Conservation (phyloP, 2,113 vertebrate species). For the Sardina pilchardus region DNA sequence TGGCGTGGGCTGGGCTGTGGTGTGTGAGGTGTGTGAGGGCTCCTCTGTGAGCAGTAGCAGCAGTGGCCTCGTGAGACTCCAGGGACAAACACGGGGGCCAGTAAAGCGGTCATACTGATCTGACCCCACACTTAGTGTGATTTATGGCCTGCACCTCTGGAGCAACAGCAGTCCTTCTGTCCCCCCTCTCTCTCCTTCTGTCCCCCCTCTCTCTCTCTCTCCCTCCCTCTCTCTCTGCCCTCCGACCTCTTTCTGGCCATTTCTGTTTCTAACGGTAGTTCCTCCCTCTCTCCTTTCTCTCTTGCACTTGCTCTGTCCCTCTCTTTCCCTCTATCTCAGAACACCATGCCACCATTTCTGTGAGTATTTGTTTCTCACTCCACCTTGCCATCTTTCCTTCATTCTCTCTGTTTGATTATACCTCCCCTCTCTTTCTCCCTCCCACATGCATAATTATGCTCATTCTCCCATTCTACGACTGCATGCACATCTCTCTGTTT, state of each 20-base stretch:
- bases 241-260: not conserved
- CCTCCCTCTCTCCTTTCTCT: not conserved
- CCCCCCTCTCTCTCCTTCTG: not conserved
- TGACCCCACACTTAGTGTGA: not conserved
- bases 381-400: no score
- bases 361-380: not conserved
- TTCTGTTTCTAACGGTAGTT: not conserved
- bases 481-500: not conserved
- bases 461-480: not conserved
- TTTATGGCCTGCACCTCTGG: not conserved
- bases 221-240: not conserved
- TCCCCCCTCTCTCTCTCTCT: not conserved
- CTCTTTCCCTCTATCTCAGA: not conserved
- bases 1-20: not conserved
- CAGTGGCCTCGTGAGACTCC: conserved; percentile 5
- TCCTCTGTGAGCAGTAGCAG: not conserved
- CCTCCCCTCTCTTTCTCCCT: not conserved
- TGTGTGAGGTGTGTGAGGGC: not conserved
- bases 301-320: not conserved
- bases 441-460: not conserved
- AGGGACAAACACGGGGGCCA: not conserved
- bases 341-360: not conserved
- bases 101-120: not conserved
- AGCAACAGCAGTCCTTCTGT: not conserved
- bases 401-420: not conserved